Base-by-base conservation (phyloP, 2,797 vertebrate species). In the Clarias fuscus region DNA sequence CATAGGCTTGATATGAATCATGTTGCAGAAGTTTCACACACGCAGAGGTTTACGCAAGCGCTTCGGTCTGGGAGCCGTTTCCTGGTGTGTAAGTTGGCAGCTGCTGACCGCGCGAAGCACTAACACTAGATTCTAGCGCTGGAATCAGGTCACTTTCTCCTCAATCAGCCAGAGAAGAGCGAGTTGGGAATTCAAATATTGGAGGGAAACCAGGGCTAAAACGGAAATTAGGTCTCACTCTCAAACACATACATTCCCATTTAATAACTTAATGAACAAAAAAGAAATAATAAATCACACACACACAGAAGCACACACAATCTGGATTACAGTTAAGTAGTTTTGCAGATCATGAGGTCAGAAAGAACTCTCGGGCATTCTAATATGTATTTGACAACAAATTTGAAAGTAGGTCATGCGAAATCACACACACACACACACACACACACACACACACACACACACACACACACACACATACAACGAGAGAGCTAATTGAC, bases 61-160 rank as follows among this genome's bases (percentile, higher is more conserved):
- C 17, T 43, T 33, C 7, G 30, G 64, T 83, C 86, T 86, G 64
- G 59, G 43, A 82, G 48, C 83, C 79, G 37, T 78, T 83, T 86
- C 72, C 72, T 83, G 73, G 72, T 75, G 56, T 86, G 86, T 61
- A 83, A 73, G 80, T 85, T 83, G 77, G 88, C 78, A 86, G 85
- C 87, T 78, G 84, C 80, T 88, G 73, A 84, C 76, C 71, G 53
- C 33, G 61, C 86, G 71, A 70, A 86, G 65, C 75, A n/a, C 64
- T 58, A 85, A 72, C n/a, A 71, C 86, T 78, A 65, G n/a, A 3
- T 30, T 30, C 53, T 22, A 68, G 27, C 11, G 13, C 62, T 43
- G 61, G n/a, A 85, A 88, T 70, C 70, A 77, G 83, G 85, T 76
- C 73, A 85, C 67, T 88, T 87, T 76, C 82, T 77, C 73, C 43